Evolutionary conservation across 2,888 invertebrate species (phyloP).

Genomic region (Cheilosia scutellata): DNA sequence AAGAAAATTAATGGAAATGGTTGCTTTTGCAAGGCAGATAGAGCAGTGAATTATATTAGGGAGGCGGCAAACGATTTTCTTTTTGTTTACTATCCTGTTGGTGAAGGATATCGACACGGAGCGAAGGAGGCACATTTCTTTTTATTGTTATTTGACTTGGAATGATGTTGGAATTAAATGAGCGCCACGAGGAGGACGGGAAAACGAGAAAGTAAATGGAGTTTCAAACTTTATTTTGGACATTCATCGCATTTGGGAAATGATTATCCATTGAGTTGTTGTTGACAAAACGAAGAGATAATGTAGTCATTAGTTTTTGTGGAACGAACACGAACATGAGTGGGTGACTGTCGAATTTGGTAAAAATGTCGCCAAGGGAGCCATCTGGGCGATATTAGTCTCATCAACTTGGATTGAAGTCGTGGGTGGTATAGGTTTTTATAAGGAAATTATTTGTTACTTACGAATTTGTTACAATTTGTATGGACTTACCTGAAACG

Average conservation of each 20-base stretch:
- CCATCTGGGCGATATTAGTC: not conserved
- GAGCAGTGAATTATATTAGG: slow-evolving; percentile 42
- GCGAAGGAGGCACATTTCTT: slow-evolving; percentile 40
- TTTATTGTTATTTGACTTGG: slow-evolving; percentile 62
- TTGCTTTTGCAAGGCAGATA: slow-evolving; percentile 51
- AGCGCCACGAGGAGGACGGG: slow-evolving; percentile 21
- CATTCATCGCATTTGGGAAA: slow-evolving; percentile 47
- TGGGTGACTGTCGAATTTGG: not conserved
- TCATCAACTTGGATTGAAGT: no score
- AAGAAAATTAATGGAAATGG: slow-evolving; percentile 35
- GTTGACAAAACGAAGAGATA: slow-evolving; percentile 28
- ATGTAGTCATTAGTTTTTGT: slow-evolving; percentile 15
- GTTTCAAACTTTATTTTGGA: slow-evolving; percentile 42
- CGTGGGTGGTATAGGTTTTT: no score
- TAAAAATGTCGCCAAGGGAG: not conserved
- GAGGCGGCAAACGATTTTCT: slow-evolving; percentile 46
- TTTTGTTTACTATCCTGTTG: slow-evolving; percentile 32
- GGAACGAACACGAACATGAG: not conserved
- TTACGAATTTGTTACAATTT: not conserved
- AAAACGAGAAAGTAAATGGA: slow-evolving; percentile 32
- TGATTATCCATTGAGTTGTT: slow-evolving; percentile 19
- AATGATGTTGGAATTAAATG: slow-evolving; percentile 64
- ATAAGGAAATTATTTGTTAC: not conserved
- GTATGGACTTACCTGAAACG: not conserved
- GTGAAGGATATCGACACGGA: not conserved